phyloP scores from a whole-genome alignment of 2,113 vertebrate species.

The Oryzias curvinotus region DNA sequence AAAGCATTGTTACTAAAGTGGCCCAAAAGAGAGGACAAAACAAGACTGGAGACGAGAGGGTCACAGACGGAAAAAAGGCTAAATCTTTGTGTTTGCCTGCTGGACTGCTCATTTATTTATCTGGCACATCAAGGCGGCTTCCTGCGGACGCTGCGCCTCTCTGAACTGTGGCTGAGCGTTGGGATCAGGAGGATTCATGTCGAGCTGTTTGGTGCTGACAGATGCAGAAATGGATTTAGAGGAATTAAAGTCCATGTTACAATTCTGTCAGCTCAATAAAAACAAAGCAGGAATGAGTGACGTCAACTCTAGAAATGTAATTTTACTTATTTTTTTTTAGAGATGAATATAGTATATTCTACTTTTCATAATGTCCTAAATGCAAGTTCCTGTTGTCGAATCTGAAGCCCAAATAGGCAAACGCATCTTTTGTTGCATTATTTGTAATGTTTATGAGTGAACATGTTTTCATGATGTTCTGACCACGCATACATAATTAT shows the following conservation, averaged over 20 bases:
- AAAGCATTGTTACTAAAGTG: background rate
- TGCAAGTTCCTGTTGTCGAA: background rate
- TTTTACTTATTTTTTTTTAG: background rate
- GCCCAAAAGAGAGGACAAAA: background rate
- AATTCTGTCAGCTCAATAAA: slow-evolving; percentile 27
- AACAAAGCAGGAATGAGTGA: slow-evolving; percentile 7
- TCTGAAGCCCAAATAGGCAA: too few relatives aligned
- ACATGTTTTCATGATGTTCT: slow-evolving; percentile 2
- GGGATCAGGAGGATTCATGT: slow-evolving; percentile 37
- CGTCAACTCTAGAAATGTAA: background rate
- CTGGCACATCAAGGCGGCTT: slow-evolving; percentile 21
- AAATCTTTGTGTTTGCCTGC: background rate
- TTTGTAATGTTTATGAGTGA: slow-evolving; percentile 1
- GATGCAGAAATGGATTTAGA: slow-evolving; percentile 39
- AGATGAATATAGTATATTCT: background rate
- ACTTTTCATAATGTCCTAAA: background rate
- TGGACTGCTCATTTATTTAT: slow-evolving; percentile 34
- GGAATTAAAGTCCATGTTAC: slow-evolving; percentile 24
- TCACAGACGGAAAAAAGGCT: background rate
- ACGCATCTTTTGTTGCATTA: background rate
- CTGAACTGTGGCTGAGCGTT: slow-evolving; percentile 19
- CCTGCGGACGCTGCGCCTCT: slow-evolving; percentile 16
- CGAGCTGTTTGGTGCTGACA: slow-evolving; percentile 36
- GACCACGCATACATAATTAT: slow-evolving; percentile 12
- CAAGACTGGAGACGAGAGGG: slow-evolving; percentile 1